phyloP scores from a whole-genome alignment of 2,888 invertebrate genomes.

The Endotricha flammealis region DNA sequence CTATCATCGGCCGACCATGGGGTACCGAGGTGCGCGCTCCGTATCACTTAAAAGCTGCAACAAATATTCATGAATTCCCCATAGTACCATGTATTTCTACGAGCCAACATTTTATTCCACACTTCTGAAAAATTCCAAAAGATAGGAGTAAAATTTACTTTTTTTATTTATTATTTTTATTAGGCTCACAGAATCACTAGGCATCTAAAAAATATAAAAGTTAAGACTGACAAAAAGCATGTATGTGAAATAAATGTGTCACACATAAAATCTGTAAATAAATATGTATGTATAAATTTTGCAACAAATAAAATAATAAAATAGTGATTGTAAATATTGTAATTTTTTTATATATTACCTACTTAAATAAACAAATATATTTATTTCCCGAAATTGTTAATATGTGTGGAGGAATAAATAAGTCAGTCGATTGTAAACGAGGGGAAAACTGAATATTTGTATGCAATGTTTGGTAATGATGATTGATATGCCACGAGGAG shows the following conservation, averaged over 20 bases:
- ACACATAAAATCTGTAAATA: too few relatives aligned
- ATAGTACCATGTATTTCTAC: conserved; percentile 53
- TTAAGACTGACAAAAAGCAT: conserved; percentile 25
- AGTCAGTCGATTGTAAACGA: conserved; percentile 42
- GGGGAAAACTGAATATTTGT: conserved; percentile 77
- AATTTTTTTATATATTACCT: too few relatives aligned
- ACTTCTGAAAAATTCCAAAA: neutral
- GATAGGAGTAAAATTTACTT: neutral
- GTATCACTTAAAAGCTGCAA: conserved; percentile 73
- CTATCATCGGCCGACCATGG: conserved; percentile 49
- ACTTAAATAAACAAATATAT: too few relatives aligned
- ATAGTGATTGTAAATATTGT: too few relatives aligned
- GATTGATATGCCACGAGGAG: conserved; percentile 52
- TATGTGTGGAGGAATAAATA: too few relatives aligned
- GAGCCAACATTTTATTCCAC: conserved; percentile 25
- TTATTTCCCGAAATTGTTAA: too few relatives aligned
- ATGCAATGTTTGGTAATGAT: conserved; percentile 52
- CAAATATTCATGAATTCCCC: conserved; percentile 77
- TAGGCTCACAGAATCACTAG: conserved; percentile 40
- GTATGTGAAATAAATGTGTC: too few relatives aligned
- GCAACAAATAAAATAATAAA: too few relatives aligned
- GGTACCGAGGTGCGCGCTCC: conserved; percentile 53
- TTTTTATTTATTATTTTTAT: neutral
- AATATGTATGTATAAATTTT: too few relatives aligned
- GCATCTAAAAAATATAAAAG: conserved; percentile 22